phyloP scores from a whole-genome alignment of 2,797 vertebrate genomes.

The Sebastolobus altivelis region DNA sequence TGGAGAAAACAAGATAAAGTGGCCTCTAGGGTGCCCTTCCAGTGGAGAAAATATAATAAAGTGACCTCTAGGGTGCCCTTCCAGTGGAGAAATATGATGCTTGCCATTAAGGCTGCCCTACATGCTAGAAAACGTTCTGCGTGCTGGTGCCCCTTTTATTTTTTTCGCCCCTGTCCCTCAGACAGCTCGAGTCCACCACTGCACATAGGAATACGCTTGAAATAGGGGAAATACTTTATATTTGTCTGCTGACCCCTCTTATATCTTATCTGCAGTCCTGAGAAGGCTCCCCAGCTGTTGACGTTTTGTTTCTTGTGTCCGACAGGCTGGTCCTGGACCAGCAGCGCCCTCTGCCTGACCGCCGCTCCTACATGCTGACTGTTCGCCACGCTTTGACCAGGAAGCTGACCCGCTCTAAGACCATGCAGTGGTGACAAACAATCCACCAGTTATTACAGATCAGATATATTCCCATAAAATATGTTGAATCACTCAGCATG shows the following conservation, averaged over 20 bases:
- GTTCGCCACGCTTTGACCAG: conserved; percentile 82
- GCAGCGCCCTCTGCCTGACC: conserved; percentile 79
- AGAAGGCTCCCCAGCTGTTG: neutral
- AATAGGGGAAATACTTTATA: too few relatives aligned
- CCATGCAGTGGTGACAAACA: conserved; percentile 83
- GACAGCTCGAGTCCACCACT: too few relatives aligned
- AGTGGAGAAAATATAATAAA: too few relatives aligned
- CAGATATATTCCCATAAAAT: neutral
- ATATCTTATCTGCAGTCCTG: neutral
- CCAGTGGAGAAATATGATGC: too few relatives aligned
- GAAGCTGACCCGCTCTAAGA: conserved; percentile 85
- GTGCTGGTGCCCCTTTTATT: too few relatives aligned
- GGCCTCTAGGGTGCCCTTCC: too few relatives aligned
- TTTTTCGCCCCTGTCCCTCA: too few relatives aligned
- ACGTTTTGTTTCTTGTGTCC: neutral
- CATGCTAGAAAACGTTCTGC: too few relatives aligned
- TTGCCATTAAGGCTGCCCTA: too few relatives aligned
- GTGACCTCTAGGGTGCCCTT: too few relatives aligned
- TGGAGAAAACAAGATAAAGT: too few relatives aligned
- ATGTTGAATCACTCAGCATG: neutral
- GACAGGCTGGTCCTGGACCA: conserved; percentile 80
- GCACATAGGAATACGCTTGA: too few relatives aligned
- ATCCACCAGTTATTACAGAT: neutral
- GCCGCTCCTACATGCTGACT: conserved; percentile 82
- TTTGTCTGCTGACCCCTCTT: neutral